Evolutionary conservation across 2,888 invertebrate genomes (phyloP).

Genomic region (Leptopterna dolabrata): DNA sequence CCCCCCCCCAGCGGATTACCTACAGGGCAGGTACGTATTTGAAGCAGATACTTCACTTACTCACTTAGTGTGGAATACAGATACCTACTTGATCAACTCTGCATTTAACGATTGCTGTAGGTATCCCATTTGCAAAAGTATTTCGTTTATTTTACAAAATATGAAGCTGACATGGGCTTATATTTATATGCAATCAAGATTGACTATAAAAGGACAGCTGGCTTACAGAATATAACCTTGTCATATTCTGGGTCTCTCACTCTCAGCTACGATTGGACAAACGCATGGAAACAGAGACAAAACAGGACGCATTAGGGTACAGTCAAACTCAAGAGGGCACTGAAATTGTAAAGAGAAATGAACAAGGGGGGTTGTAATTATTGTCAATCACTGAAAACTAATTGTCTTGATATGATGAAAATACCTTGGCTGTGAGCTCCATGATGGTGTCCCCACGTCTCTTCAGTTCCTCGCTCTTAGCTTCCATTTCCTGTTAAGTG

Average conservation of each 20-base stretch:
- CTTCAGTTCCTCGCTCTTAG: conserved; percentile 83
- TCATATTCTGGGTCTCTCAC: conserved; percentile 56
- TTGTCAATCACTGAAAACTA: not conserved
- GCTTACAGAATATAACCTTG: conserved; percentile 57
- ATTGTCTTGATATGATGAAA: not conserved
- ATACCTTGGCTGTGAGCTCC: conserved; percentile 82
- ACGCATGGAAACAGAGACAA: conserved; percentile 51
- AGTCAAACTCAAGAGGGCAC: conserved; percentile 5
- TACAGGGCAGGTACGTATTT: too few relatives aligned
- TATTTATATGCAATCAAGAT: too few relatives aligned
- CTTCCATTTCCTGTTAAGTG: conserved; percentile 73
- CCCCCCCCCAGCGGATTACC: too few relatives aligned
- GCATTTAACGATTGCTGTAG: too few relatives aligned
- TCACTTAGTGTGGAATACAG: too few relatives aligned
- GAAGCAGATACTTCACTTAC: too few relatives aligned
- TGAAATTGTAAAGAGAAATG: not conserved
- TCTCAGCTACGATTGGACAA: conserved; percentile 52
- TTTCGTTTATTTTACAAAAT: too few relatives aligned
- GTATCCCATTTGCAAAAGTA: too few relatives aligned
- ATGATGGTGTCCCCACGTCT: conserved; percentile 82
- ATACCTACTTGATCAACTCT: too few relatives aligned
- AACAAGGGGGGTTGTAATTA: not conserved
- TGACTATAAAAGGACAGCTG: conserved; percentile 17
- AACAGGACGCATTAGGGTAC: not conserved
- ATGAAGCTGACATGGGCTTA: too few relatives aligned